Conservation (phyloP, 2,797 vertebrate genomes). For the Crenuchus spilurus region DNA sequence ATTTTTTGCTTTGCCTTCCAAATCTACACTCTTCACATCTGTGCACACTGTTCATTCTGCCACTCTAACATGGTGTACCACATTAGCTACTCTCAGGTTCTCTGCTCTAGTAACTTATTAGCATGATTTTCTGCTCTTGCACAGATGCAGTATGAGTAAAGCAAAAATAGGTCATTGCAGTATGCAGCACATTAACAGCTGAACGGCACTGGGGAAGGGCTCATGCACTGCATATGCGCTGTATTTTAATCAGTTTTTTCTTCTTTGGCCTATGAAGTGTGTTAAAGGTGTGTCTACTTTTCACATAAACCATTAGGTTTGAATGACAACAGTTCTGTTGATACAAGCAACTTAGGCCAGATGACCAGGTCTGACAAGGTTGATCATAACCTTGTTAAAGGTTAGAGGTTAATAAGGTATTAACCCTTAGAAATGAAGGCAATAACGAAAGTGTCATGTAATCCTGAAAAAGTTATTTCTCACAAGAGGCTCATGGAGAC, state of each 20-base stretch:
- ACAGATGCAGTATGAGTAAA: conserved; percentile 7
- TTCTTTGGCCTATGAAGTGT: too few species aligned
- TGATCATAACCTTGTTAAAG: too few species aligned
- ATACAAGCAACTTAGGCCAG: conserved; percentile 1
- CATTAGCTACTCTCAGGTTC: background rate
- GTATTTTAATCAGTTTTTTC: background rate
- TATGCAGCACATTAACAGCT: conserved; percentile 31
- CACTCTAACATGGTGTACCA: background rate
- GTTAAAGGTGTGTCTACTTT: too few species aligned
- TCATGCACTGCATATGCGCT: conserved; percentile 48
- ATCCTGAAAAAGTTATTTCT: too few species aligned
- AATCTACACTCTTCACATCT: background rate
- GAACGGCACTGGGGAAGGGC: conserved; percentile 16
- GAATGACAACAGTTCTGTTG: conserved; percentile 12
- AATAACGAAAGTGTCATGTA: too few species aligned
- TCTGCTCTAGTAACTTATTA: background rate
- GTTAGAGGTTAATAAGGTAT: too few species aligned
- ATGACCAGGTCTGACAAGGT: conserved; percentile 14
- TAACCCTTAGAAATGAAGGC: too few species aligned
- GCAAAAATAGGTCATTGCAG: conserved; percentile 49
- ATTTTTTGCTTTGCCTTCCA: too few species aligned
- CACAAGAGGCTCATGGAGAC: too few species aligned
- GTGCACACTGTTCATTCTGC: background rate
- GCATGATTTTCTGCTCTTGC: conserved; percentile 2
- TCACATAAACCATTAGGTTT: too few species aligned